These are phyloP conservation scores for Garra rufa DNA, from an alignment of 2,113 vertebrate species.

Conservation along the genomic window DNA sequence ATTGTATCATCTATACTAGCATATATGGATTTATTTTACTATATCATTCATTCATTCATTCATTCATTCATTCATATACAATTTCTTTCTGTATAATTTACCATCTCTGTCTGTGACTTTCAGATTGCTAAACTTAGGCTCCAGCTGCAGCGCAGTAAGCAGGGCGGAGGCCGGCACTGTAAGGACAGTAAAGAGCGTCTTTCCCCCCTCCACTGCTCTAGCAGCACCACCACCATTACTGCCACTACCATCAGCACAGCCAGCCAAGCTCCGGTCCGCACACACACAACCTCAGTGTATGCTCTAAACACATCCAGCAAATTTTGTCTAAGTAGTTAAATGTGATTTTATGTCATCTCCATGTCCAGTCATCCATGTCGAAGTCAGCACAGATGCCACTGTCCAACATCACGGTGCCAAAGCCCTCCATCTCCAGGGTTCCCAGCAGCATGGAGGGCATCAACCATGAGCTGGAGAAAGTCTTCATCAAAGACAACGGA, in stretches of 20 bases:
- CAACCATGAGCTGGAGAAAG: conserved; percentile 97
- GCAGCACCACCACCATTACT: conserved; percentile 75
- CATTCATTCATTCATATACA: no score
- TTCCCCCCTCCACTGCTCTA: conserved; percentile 82
- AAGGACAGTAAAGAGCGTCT: conserved; percentile 83
- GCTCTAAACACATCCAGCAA: background rate
- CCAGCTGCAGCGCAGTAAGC: conserved; percentile 87
- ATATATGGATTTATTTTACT: background rate
- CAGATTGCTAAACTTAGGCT: conserved; percentile 89
- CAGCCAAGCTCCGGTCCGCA: conserved; percentile 41
- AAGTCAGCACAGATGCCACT: conserved; percentile 90
- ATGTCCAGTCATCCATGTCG: conserved; percentile 81
- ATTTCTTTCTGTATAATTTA: no score
- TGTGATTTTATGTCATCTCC: background rate
- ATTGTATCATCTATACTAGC: background rate
- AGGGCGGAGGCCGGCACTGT: conserved; percentile 76
- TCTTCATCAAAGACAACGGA: conserved; percentile 93
- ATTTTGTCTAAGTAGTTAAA: background rate
- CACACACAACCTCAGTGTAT: background rate
- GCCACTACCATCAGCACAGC: conserved; percentile 62
- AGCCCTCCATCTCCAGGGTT: conserved; percentile 90
- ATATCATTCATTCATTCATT: background rate
- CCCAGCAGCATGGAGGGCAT: conserved; percentile 98
- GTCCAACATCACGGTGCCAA: conserved; percentile 93
- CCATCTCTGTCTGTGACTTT: background rate